Percentiles rank a stretch among this genome's conserved stretches.
phyloP scores from a whole-genome alignment of 1,140 invertebrate genomes.

The Zaprionus inermis region DNA sequence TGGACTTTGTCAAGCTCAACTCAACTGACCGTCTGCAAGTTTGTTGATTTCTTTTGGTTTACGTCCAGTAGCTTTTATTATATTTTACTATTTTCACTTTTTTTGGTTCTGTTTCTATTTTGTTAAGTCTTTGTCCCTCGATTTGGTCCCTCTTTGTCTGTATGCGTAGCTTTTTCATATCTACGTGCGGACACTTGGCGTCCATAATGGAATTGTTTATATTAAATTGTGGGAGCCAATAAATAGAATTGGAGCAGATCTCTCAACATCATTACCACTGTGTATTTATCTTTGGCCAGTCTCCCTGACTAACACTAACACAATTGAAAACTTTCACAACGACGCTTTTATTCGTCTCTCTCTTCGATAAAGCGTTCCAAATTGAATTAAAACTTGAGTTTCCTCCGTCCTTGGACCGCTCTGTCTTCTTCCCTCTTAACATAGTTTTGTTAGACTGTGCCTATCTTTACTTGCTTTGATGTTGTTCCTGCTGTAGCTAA shows the following conservation, averaged over 20 bases:
- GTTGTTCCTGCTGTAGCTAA: conserved; percentile 19
- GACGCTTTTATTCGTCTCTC: conserved; percentile 39
- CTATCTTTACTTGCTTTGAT: conserved; percentile 28
- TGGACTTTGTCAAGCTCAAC: conserved; percentile 30
- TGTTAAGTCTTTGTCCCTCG: conserved; percentile 49
- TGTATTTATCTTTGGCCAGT: background rate
- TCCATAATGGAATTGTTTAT: conserved; percentile 75
- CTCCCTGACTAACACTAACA: conserved; percentile 51
- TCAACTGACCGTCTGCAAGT: conserved; percentile 65
- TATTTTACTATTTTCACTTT: conserved; percentile 12
- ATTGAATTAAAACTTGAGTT: conserved; percentile 73
- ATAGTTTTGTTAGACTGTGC: conserved; percentile 21
- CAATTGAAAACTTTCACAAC: conserved; percentile 72
- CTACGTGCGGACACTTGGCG: conserved; percentile 56
- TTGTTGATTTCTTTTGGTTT: conserved; percentile 66
- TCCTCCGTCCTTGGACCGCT: conserved; percentile 12
- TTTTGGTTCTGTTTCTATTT: conserved; percentile 61
- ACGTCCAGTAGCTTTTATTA: conserved; percentile 40
- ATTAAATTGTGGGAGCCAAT: conserved; percentile 71
- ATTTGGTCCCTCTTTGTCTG: conserved; percentile 19
- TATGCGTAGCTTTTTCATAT: conserved; percentile 20
- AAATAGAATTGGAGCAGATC: conserved; percentile 63
- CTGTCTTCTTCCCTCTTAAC: conserved; percentile 22
- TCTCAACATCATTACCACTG: conserved; percentile 40
- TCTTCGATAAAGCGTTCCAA: conserved; percentile 47